Conservation (phyloP, 2,888 invertebrate species). For the Caenorhabditis angaria region DNA sequence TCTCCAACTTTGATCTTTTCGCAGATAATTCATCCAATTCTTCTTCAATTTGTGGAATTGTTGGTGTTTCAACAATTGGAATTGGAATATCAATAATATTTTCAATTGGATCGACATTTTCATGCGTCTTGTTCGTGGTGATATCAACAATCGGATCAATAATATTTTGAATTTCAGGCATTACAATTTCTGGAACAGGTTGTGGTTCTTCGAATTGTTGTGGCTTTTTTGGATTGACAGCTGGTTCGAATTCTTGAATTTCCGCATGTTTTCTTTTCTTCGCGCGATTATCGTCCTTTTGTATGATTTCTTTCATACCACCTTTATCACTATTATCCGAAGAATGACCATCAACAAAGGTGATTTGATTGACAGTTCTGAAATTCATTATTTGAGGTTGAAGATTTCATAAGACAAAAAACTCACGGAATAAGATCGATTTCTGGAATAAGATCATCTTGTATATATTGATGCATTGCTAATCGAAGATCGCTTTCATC, state of each 20-base stretch:
- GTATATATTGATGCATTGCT: not conserved
- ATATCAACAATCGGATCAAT: not conserved
- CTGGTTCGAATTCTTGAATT: too few species aligned
- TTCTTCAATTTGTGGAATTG: too few species aligned
- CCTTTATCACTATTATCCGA: not conserved
- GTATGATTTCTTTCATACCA: too few species aligned
- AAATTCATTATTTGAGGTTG: too few species aligned
- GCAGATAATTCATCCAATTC: not conserved
- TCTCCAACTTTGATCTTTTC: not conserved
- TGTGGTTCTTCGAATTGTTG: too few species aligned
- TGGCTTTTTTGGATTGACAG: too few species aligned
- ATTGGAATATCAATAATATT: not conserved
- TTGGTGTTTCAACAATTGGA: too few species aligned
- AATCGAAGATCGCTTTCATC: not conserved
- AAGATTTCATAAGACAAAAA: not conserved
- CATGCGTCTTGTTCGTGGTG: not conserved
- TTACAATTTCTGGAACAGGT: too few species aligned
- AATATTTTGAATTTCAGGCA: too few species aligned
- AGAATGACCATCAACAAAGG: not conserved
- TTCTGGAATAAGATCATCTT: not conserved
- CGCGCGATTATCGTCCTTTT: too few species aligned
- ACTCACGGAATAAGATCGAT: too few species aligned
- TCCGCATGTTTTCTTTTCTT: too few species aligned
- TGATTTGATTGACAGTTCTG: not conserved
- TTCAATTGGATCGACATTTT: not conserved